phyloP scores from a whole-genome alignment of 2,888 invertebrate genomes.

The Pseudoips prasinana region DNA sequence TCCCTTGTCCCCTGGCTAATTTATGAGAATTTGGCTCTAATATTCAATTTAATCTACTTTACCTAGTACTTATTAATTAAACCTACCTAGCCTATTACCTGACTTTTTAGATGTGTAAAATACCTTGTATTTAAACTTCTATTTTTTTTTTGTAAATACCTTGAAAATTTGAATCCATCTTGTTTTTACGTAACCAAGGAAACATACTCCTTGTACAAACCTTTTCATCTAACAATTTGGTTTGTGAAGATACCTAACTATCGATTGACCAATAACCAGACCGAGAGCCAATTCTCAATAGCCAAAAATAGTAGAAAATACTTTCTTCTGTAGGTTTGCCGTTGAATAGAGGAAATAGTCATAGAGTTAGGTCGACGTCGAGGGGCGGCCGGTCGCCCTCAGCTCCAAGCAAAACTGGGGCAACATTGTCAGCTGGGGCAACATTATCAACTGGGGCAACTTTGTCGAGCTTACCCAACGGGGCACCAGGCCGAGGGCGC shows the following conservation, averaged over 20 bases:
- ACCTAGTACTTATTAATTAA: too few relatives aligned
- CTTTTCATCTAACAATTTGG: too few relatives aligned
- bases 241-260: too few relatives aligned
- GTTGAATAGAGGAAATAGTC: conserved; percentile 84
- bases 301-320: conserved; percentile 50
- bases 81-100: too few relatives aligned
- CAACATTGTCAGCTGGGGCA: conserved; percentile 31
- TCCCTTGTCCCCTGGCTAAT: conserved; percentile 43
- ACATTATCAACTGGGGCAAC: conserved; percentile 35
- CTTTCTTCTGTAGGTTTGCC: conserved; percentile 83
- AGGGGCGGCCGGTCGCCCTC: conserved; percentile 73
- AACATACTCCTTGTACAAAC: too few relatives aligned
- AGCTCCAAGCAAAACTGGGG: conserved; percentile 64
- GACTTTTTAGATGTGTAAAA: too few relatives aligned
- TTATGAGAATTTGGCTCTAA: conserved; percentile 52
- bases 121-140: too few relatives aligned
- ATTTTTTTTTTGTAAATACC: too few relatives aligned
- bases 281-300: conserved; percentile 53
- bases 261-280: too few relatives aligned
- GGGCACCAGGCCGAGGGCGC: conserved; percentile 58
- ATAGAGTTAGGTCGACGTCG: conserved; percentile 80
- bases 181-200: too few relatives aligned
- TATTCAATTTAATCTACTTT: neutral
- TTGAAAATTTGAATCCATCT: too few relatives aligned
- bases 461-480: conserved; percentile 41